Percentiles rank a stretch among this genome's conserved stretches.
Conservation (phyloP, 2,888 invertebrate genomes). For the Apantesis nais region DNA sequence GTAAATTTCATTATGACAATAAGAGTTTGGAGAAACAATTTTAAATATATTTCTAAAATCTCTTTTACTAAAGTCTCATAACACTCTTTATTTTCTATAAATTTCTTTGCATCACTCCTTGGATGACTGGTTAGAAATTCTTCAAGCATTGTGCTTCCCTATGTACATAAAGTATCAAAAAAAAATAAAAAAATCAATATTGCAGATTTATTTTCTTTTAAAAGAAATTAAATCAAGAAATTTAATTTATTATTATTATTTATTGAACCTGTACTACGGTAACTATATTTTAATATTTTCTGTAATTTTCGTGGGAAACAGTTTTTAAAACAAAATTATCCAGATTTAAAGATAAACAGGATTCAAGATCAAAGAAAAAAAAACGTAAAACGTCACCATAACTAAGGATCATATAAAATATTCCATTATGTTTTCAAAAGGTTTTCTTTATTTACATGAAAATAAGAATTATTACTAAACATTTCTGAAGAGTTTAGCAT, state of each 20-base stretch:
- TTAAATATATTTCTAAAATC: no score
- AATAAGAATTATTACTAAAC: slow-evolving; percentile 9
- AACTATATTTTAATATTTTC: neutral
- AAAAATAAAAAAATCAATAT: no score
- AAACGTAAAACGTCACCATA: neutral
- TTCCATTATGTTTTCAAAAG: slow-evolving; percentile 12
- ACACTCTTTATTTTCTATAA: no score
- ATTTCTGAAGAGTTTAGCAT: slow-evolving; percentile 6
- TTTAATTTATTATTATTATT: no score
- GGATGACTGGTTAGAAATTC: no score
- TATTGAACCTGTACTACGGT: neutral
- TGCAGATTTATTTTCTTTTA: no score
- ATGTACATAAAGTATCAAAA: no score
- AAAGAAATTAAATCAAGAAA: no score
- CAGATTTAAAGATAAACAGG: neutral
- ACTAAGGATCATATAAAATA: slow-evolving; percentile 7
- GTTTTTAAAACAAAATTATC: neutral
- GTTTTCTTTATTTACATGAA: slow-evolving; percentile 15
- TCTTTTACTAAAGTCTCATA: no score
- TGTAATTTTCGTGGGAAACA: neutral
- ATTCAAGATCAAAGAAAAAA: neutral
- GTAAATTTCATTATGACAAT: neutral
- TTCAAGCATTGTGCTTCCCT: no score
- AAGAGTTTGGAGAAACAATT: neutral
- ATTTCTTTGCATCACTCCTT: no score